phyloP scores from a whole-genome alignment of 2,797 vertebrate genomes.

The Sebastes glaucus region DNA sequence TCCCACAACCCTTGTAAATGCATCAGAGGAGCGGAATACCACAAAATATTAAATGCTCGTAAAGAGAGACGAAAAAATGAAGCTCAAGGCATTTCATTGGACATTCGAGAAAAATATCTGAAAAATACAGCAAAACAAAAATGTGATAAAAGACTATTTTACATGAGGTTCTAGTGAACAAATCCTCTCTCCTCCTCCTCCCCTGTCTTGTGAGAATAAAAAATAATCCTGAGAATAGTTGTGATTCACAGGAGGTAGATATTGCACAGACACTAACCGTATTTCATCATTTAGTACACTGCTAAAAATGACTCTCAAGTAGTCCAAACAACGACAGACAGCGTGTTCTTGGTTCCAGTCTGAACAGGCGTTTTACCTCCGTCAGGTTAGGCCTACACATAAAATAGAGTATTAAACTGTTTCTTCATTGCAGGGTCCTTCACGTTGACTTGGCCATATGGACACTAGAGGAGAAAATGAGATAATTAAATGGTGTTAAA shows the following conservation, averaged over 20 bases:
- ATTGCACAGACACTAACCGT: slow-evolving; percentile 78
- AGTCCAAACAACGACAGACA: slow-evolving; percentile 76
- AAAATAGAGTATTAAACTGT: slow-evolving; percentile 83
- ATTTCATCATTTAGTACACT: slow-evolving; percentile 85
- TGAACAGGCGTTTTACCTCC: slow-evolving; percentile 43
- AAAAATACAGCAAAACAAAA: slow-evolving; percentile 52
- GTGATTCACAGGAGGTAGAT: slow-evolving; percentile 75
- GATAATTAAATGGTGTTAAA: slow-evolving; percentile 42
- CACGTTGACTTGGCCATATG: slow-evolving; percentile 87
- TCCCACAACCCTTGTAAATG: slow-evolving; percentile 74
- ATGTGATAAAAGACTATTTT: slow-evolving; percentile 46
- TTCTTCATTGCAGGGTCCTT: slow-evolving; percentile 88
- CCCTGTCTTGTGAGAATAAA: slow-evolving; percentile 57
- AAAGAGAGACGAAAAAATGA: slow-evolving; percentile 55
- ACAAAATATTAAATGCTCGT: slow-evolving; percentile 67
- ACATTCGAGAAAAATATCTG: slow-evolving; percentile 40
- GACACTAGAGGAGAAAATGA: slow-evolving; percentile 85
- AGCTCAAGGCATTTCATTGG: slow-evolving; percentile 53
- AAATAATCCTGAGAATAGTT: slow-evolving; percentile 73
- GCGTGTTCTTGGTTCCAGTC: slow-evolving; percentile 29
- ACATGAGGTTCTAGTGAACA: slow-evolving; percentile 54
- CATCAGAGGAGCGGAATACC: slow-evolving; percentile 62
- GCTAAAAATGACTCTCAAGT: slow-evolving; percentile 73
- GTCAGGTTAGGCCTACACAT: slow-evolving; percentile 64
- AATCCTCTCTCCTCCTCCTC: slow-evolving; percentile 42